Evolutionary conservation across 2,113 vertebrate genomes (phyloP), one percentile per base, ranked within the genome.

Genomic region (Nicator chloris): DNA sequence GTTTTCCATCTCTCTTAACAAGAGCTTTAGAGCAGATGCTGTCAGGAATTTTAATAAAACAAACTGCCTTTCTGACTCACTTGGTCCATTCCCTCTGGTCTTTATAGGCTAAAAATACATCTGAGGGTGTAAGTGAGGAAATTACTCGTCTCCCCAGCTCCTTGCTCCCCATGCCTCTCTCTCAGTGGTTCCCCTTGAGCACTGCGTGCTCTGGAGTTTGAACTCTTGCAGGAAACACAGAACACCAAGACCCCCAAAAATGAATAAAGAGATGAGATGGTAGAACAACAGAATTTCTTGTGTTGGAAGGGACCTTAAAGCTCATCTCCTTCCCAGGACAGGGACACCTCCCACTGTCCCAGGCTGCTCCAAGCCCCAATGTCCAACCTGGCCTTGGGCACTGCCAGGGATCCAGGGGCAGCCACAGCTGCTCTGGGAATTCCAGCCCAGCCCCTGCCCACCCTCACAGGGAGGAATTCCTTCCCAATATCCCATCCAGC

Each of bases 1-100:
- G 68, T 77, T 95, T 95, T 82, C 75, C 69, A 63, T 92, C 56
- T 95, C 85, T 68, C 84, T 66, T 87, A 95, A 95, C 85, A 93
- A 87, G 87, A 92, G 81, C 73, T 51, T 86, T 86, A 35, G 56
- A 85, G 86, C 71, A 72, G 87, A 63, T 16, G 75, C 82, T 92
- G 89, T 77, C 87, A 95, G 87, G 85, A 95, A 94, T 93, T 92
- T 95, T 89, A 95, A 95, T 90, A 90, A 92, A 93, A 89, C 60
- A 82, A 80, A 82, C 69, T 80, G 63, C 78, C 56, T 89, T 68
- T 86, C 84, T 93, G 84, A 83, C 66, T 10, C 4, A 82, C 81
- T 91, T 82, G 30, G 35, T 81, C 37, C 35, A 37, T 86, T 87
- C 92, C 71, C 89, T 54, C 64, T 79, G 69, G 22, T 51, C 47